A percentile compares a stretch with the other conserved stretches of the same genome.
These are phyloP conservation scores for Agapostemon virescens DNA, from an alignment of 2,888 invertebrate species.

Conservation along the genomic window DNA sequence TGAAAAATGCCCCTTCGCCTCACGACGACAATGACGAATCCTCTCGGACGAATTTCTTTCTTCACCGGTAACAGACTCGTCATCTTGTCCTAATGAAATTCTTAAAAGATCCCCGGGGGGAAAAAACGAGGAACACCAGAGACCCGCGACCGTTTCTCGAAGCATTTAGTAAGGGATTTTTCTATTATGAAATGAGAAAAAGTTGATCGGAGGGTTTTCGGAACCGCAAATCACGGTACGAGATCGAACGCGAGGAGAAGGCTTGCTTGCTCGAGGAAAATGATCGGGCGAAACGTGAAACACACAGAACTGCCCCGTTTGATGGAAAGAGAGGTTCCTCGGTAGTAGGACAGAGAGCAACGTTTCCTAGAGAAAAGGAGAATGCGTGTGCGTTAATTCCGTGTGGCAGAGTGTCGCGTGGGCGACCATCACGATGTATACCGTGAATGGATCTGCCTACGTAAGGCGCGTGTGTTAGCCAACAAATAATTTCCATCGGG, in stretches of 20 bases:
- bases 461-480: slow-evolving; percentile 69
- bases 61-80: not conserved
- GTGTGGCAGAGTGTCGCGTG: slow-evolving; percentile 39
- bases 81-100: slow-evolving; percentile 2
- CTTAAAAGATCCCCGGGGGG: not conserved
- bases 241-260: not conserved
- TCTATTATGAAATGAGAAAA: not conserved
- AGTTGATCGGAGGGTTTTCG: not conserved
- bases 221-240: not conserved
- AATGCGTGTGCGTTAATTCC: slow-evolving; percentile 31
- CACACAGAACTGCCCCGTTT: no score
- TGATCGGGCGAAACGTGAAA: not conserved
- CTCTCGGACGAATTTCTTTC: slow-evolving; percentile 5
- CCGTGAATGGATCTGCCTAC: slow-evolving; percentile 78
- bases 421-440: slow-evolving; percentile 39
- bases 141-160: not conserved
- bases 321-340: not conserved
- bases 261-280: not conserved
- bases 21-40: slow-evolving; percentile 18
- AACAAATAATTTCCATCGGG: slow-evolving; percentile 73
- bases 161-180: not conserved
- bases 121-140: not conserved
- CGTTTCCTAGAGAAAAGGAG: slow-evolving; percentile 21
- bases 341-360: not conserved
- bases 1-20: slow-evolving; percentile 35